Percentiles rank a stretch among this genome's conserved stretches.
Conservation (phyloP, 2,113 vertebrate genomes). For the Gallinago paraguaiae region DNA sequence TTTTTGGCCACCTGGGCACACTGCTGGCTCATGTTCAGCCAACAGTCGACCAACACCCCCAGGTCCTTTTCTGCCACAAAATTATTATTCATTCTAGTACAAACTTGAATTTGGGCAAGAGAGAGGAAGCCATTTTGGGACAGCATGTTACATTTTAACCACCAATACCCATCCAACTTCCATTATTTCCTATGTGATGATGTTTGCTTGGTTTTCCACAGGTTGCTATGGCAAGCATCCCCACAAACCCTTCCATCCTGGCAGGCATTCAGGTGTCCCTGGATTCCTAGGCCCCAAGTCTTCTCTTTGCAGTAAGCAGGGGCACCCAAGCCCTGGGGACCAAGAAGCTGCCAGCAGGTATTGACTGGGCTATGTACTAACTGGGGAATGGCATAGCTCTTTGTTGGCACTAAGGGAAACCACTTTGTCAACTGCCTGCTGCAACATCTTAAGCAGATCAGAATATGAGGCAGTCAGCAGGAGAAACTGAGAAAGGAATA, state of each 20-base stretch:
- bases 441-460: background rate
- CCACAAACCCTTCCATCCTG: background rate
- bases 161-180: background rate
- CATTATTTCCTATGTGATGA: background rate
- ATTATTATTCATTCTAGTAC: background rate
- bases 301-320: background rate
- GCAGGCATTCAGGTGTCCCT: background rate
- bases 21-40: no score
- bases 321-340: background rate
- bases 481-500: background rate
- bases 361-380: background rate
- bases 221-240: background rate
- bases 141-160: background rate
- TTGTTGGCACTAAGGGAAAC: background rate
- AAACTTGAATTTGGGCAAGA: background rate
- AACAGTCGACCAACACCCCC: no score
- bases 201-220: background rate
- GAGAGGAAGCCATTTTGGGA: background rate
- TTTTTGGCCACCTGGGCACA: no score
- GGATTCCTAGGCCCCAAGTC: background rate
- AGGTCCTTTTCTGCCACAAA: no score
- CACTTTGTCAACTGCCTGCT: background rate
- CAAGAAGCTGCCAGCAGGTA: background rate
- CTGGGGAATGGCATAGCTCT: background rate
- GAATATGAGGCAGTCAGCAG: background rate